phyloP scores from a whole-genome alignment of 1,140 invertebrate species.

The Lucilia cuprina region DNA sequence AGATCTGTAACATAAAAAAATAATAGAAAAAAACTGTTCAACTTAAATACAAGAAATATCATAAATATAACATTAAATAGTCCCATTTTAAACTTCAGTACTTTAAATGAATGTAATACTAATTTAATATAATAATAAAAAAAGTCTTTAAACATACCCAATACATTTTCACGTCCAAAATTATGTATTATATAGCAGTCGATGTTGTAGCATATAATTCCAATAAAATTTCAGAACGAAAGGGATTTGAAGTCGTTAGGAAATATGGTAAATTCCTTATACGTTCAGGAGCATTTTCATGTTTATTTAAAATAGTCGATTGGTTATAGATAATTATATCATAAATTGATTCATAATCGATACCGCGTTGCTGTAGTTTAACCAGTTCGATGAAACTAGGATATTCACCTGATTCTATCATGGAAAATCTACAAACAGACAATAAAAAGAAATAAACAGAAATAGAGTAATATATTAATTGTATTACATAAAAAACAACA shows the following conservation, averaged over 20 bases:
- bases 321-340: conserved; percentile 35
- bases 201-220: background rate
- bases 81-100: no score
- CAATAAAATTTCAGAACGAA: conserved; percentile 35
- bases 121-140: no score
- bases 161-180: background rate
- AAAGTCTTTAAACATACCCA: background rate
- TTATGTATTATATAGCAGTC: background rate
- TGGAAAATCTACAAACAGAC: conserved; percentile 32
- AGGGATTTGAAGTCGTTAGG: conserved; percentile 37
- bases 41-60: background rate
- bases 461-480: background rate
- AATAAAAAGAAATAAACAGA: background rate
- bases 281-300: conserved; percentile 30
- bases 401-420: conserved; percentile 42
- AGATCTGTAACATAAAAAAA: no score
- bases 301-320: conserved; percentile 17
- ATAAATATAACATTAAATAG: no score
- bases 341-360: conserved; percentile 39
- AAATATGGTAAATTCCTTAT: conserved; percentile 36
- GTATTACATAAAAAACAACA: background rate
- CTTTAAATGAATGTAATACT: no score
- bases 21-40: background rate
- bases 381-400: conserved; percentile 37
- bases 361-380: conserved; percentile 35